Percentiles rank a stretch among this genome's conserved stretches.
phyloP scores from a whole-genome alignment of 2,888 invertebrate species.

The Drosophila pullipes region DNA sequence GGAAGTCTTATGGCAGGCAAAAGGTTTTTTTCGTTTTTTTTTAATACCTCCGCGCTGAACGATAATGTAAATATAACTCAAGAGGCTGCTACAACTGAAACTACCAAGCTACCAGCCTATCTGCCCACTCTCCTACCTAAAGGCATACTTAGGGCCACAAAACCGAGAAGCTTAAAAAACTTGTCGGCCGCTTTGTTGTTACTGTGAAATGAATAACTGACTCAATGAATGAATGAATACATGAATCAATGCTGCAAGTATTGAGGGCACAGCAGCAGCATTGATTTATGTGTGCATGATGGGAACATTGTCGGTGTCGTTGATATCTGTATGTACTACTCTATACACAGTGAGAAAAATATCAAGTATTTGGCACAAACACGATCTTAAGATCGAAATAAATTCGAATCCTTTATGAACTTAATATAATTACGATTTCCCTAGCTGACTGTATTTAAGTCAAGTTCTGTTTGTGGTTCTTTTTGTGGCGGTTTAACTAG shows the following conservation, averaged over 20 bases:
- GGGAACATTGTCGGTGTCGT: constrained; percentile 33
- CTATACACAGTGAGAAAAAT: neutral
- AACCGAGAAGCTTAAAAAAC: constrained; percentile 27
- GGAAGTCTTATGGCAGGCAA: constrained; percentile 55
- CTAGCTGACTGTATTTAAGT: neutral
- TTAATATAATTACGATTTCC: neutral
- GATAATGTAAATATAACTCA: constrained; percentile 50
- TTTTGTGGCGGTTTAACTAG: neutral
- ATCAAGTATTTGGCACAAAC: neutral
- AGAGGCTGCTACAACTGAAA: constrained; percentile 59
- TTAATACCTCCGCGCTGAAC: constrained; percentile 48
- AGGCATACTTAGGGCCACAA: constrained; percentile 33
- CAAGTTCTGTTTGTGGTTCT: neutral
- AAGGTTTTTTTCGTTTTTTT: constrained; percentile 52
- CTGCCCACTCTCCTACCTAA: constrained; percentile 13
- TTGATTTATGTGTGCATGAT: constrained; percentile 72
- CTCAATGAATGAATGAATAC: constrained; percentile 42
- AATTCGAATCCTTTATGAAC: too few species aligned
- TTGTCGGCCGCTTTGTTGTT: constrained; percentile 63
- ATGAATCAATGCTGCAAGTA: constrained; percentile 43
- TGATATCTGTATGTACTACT: constrained; percentile 33
- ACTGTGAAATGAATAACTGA: constrained; percentile 23
- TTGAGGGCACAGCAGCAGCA: constrained; percentile 68
- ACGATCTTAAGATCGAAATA: neutral
- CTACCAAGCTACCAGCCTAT: constrained; percentile 30